Conservation (phyloP, 2,797 vertebrate species). For the Hemibagrus guttatus region DNA sequence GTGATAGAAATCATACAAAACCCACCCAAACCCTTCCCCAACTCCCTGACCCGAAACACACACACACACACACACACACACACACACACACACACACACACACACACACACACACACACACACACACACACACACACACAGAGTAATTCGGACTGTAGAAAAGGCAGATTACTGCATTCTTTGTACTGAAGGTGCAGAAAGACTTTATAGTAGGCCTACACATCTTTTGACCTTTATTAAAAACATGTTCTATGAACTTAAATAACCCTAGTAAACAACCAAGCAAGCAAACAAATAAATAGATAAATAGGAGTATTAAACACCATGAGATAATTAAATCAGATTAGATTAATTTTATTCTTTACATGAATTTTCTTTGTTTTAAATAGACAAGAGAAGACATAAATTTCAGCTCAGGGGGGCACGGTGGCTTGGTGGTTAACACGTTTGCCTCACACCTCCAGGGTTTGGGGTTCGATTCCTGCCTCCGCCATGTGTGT, state of each 20-base stretch:
- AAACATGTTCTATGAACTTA: background rate
- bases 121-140: background rate
- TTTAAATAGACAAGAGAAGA: too few relatives aligned
- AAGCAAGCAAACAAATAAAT: background rate
- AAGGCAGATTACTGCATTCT: background rate
- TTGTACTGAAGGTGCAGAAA: background rate
- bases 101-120: background rate
- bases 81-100: constrained; percentile 11
- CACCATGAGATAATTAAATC: background rate
- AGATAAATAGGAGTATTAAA: background rate
- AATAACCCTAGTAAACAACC: background rate
- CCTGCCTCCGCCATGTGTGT: too few relatives aligned
- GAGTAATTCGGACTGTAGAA: background rate
- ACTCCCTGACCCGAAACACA: background rate
- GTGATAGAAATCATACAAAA: constrained; percentile 7
- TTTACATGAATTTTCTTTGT: background rate
- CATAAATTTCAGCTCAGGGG: too few relatives aligned
- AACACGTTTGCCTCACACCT: too few relatives aligned
- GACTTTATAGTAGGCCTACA: background rate
- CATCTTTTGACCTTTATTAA: background rate
- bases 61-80: constrained; percentile 3
- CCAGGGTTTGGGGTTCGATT: too few relatives aligned
- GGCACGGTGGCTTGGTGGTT: too few relatives aligned
- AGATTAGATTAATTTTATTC: background rate
- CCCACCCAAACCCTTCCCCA: too few relatives aligned